These are phyloP conservation scores for Macrosiphum euphorbiae DNA, from an alignment of 2,888 invertebrate species.

Conservation along the genomic window DNA sequence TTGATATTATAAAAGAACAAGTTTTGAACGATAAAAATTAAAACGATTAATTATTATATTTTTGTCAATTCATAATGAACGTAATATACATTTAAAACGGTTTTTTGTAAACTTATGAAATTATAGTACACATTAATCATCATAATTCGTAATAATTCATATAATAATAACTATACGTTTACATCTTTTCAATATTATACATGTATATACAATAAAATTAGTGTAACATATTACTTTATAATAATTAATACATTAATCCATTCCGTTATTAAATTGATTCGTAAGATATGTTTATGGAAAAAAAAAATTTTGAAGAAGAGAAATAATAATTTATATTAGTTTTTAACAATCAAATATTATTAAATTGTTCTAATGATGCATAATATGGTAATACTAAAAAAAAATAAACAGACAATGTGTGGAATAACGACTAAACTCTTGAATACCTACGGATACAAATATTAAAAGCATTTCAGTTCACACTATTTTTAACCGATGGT, in stretches of 20 bases:
- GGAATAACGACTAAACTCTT: neutral
- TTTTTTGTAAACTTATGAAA: neutral
- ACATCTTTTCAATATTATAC: neutral
- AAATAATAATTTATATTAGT: neutral
- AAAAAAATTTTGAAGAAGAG: neutral
- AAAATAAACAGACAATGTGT: neutral
- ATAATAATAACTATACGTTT: neutral
- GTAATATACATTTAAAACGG: neutral
- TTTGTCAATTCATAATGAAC: constrained; percentile 23
- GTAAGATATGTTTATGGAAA: neutral
- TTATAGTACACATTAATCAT: constrained; percentile 5
- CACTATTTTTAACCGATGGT: neutral
- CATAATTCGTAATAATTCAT: constrained; percentile 14
- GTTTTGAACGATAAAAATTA: neutral
- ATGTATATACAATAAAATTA: neutral
- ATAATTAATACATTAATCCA: neutral
- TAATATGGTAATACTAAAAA: neutral
- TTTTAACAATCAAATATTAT: neutral
- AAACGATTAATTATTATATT: constrained; percentile 23
- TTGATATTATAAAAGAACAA: constrained; percentile 28
- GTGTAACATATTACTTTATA: neutral
- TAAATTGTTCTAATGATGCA: too few species aligned
- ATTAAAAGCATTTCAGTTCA: neutral
- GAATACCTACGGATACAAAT: neutral
- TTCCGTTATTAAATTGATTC: neutral